phyloP scores from a whole-genome alignment of 2,888 invertebrate species.

The Kuschelorhynchus macadamiae region DNA sequence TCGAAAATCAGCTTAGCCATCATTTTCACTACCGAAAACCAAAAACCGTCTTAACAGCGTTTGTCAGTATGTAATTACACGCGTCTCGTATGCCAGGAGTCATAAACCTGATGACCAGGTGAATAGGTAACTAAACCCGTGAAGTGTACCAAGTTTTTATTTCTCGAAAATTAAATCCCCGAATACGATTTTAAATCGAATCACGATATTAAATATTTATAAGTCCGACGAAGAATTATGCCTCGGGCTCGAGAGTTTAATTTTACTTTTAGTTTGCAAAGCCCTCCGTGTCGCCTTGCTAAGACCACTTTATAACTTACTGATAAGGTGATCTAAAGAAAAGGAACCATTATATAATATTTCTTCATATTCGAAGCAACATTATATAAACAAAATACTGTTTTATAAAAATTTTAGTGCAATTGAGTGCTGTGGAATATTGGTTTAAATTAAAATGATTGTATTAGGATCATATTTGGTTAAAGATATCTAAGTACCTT shows the following conservation, averaged over 20 bases:
- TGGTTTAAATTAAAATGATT: too few species aligned
- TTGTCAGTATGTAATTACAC: neutral
- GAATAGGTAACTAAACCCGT: slow-evolving; percentile 7
- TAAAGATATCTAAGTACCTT: too few species aligned
- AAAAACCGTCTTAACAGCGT: neutral
- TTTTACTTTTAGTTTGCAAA: slow-evolving; percentile 17
- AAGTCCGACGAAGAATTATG: slow-evolving; percentile 18
- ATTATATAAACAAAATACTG: too few species aligned
- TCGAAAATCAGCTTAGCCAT: neutral
- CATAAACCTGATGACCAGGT: neutral
- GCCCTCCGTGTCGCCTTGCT: too few species aligned
- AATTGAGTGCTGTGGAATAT: too few species aligned
- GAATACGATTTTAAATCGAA: slow-evolving; percentile 17
- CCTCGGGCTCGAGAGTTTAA: slow-evolving; percentile 9
- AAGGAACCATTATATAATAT: too few species aligned
- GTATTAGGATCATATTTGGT: too few species aligned
- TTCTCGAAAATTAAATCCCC: slow-evolving; percentile 9
- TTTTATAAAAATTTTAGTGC: too few species aligned
- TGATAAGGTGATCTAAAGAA: too few species aligned
- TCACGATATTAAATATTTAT: slow-evolving; percentile 20
- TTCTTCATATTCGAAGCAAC: too few species aligned
- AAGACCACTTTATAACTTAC: too few species aligned
- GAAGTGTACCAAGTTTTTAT: slow-evolving; percentile 26
- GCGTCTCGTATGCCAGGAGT: neutral
- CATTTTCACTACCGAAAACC: neutral